Base-by-base conservation (phyloP, 1,140 invertebrate species). In the Polypedilum pembai region DNA sequence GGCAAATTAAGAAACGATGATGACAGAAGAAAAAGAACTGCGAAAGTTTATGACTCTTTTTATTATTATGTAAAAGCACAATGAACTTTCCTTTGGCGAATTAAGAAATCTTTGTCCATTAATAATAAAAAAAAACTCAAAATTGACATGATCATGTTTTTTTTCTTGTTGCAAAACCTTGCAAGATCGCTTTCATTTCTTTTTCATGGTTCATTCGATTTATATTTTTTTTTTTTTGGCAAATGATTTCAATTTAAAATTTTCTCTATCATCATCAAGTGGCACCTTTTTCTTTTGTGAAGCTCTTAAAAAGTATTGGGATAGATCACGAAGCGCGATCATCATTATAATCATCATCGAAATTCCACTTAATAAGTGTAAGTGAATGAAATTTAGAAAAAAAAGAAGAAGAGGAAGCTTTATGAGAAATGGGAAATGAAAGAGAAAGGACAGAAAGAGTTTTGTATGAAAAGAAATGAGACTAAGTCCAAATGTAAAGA, bases 111-210 rank as follows among this genome's bases (percentile, higher is more conserved):
- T 33, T 33, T 33, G 24, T 33, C 24, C 24, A 33, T 33, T 33
- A 33, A 33, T 33, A 33, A 33, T 33, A 33, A 33, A 33, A 33
- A n/a, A 3, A 33, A 3, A 33, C 24, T 33, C 24, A 33, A 33
- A 56, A 12, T 56, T 56, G 45, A 56, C 45, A 56, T 56, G 45
- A 56, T 56, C 45, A 56, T 56, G 45, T n/a, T 33, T 33, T 33
- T 33, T 33, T 33, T 33, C 24, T 33, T 33, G 24, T 56, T 12
- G 45, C 45, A 56, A 56, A 56, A 56, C n/a, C 45, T 56, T n/a
- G 45, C n/a, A 12, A 56, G 45, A 56, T 56, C 45, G 45, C 45
- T 56, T 56, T 56, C 45, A 56, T 56, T 56, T 33, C 24, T 33
- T 33, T 56, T 56, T 56, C 45, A 56, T 56, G 12, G 12, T 56